Conservation (phyloP, 1,140 invertebrate species). For the Monomorium pharaonis region DNA sequence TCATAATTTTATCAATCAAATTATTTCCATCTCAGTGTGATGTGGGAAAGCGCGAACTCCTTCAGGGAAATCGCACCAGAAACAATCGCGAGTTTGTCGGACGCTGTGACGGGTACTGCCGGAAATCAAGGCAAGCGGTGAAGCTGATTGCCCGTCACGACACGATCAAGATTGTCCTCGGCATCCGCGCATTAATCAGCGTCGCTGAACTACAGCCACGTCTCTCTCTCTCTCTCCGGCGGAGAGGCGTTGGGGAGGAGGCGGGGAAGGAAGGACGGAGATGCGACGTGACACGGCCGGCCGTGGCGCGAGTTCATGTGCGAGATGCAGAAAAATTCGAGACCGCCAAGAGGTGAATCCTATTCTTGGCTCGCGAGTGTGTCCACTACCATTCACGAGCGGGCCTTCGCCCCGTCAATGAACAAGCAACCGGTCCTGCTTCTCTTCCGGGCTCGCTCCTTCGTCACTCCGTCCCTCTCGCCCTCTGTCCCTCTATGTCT, state of each 20-base stretch:
- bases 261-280: neutral
- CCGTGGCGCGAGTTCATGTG: constrained; percentile 42
- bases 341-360: constrained; percentile 26
- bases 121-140: constrained; percentile 35
- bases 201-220: constrained; percentile 28
- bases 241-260: neutral
- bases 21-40: constrained; percentile 1
- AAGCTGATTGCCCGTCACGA: constrained; percentile 24
- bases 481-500: neutral
- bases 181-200: constrained; percentile 54
- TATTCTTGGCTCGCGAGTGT: constrained; percentile 6
- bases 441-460: constrained; percentile 52
- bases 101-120: constrained; percentile 15
- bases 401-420: constrained; percentile 58
- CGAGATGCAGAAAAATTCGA: constrained; percentile 49
- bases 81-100: constrained; percentile 24
- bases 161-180: constrained; percentile 51
- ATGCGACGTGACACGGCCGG: constrained; percentile 53
- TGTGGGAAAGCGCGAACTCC: neutral
- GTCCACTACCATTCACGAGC: constrained; percentile 59
- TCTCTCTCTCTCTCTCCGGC: neutral
- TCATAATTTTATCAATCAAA: constrained; percentile 29
- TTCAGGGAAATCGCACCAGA: neutral
- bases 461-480: constrained; percentile 3
- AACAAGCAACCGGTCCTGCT: constrained; percentile 67